A percentile compares a stretch with the other conserved stretches of the same genome.
Conservation (phyloP, 2,113 vertebrate species). For the Clupea harengus region DNA sequence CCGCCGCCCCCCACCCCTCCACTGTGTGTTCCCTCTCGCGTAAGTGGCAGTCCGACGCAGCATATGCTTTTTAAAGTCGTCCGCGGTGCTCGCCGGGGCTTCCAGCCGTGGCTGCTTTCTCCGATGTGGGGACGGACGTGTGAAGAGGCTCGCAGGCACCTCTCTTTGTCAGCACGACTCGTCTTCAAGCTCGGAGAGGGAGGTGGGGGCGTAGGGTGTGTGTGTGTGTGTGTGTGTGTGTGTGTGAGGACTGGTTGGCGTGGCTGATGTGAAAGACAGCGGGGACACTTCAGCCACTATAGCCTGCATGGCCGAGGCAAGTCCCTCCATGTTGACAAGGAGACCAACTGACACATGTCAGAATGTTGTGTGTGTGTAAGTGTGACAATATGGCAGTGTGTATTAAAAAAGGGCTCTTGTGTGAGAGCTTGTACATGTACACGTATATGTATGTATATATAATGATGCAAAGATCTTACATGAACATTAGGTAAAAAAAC, state of each 20-base stretch:
- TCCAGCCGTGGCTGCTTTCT: constrained; percentile 41
- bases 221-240: neutral
- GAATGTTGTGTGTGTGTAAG: neutral
- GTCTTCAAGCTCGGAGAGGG: constrained; percentile 54
- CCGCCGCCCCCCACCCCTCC: neutral
- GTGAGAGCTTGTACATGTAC: too few species aligned
- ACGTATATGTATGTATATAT: too few species aligned
- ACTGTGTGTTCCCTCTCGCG: neutral
- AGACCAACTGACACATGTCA: neutral
- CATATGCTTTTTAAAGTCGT: constrained; percentile 70
- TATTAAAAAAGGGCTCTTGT: neutral
- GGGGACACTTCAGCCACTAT: constrained; percentile 18
- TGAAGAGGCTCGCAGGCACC: constrained; percentile 64
- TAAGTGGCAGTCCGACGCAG: constrained; percentile 52
- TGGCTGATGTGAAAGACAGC: neutral
- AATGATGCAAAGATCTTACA: too few species aligned
- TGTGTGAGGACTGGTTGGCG: neutral
- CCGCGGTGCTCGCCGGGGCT: constrained; percentile 44
- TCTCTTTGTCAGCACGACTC: constrained; percentile 62
- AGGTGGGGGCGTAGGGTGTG: neutral
- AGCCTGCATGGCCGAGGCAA: constrained; percentile 23
- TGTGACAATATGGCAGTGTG: constrained; percentile 19
- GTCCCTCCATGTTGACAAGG: constrained; percentile 41
- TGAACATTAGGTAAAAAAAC: too few species aligned
- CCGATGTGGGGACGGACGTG: constrained; percentile 36